Base-by-base conservation (phyloP, 2,888 invertebrate genomes). In the Agonum fuliginosum region DNA sequence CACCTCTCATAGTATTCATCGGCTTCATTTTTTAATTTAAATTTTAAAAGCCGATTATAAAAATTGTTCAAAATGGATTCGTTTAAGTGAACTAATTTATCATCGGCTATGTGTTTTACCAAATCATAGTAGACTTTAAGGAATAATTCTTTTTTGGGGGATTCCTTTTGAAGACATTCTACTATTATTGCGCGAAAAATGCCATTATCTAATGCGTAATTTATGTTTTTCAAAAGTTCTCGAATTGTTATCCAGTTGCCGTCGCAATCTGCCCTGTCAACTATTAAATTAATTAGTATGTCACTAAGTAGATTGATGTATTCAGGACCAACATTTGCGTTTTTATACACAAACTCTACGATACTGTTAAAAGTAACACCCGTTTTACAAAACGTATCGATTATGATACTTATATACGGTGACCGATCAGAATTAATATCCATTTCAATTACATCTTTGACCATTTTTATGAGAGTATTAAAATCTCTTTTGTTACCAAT, bases 101-200 rank as follows among this genome's bases (percentile, higher is more conserved):
- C 17, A 22, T 69, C 70, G 3, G 69, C 3, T 4, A 77, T 24
- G 5, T 41, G 51, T 19, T 24, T 17, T 22, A 77, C 27, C 8
- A 77, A 37, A 77, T 77, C 77, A 41, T 41, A 22, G 14, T 77
- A 77, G 20, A 77, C 70, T 58, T 70, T 77, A 22, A n/a, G 17
- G 6, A 14, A 41, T 10, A 77, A 27, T 22, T 70, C 70, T 54
- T 77, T 69, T n/a, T 46, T 46, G 6, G 30, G 0, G 1, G n/a
- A 12, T n/a, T 48, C 43, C 20, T 48, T 20, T 22, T 51, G 5
- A 5, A 75, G 17, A 4, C 27, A 34, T 51, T 75, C 51, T 10
- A 19, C 4, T 24, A 77, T 43, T 12, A 77, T 70, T 8, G 12
- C n/a, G 14, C 58, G 54, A 8, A 77, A 30, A 8, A 77, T 54